Evolutionary conservation across 2,797 vertebrate species (phyloP).

Genomic region (Adelosebastes latens): DNA sequence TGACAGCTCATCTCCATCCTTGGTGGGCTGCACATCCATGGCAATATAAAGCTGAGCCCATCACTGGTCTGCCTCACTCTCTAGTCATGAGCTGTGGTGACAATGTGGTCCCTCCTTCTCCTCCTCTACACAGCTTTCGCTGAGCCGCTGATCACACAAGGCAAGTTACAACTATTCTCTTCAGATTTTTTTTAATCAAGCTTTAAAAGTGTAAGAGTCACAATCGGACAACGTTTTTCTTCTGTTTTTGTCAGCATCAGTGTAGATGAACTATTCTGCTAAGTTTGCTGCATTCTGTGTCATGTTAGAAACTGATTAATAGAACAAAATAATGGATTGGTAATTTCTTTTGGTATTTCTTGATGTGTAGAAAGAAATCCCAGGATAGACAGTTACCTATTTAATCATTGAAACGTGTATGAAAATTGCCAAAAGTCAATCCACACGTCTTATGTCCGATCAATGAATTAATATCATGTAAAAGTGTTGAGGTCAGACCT

Average conservation of each 20-base stretch:
- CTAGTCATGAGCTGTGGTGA: conserved; percentile 22
- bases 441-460: background rate
- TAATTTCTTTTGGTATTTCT: background rate
- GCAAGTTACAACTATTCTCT: conserved; percentile 24
- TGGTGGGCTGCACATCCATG: background rate
- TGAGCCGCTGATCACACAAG: background rate
- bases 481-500: background rate
- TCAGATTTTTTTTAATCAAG: background rate
- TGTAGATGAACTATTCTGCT: background rate
- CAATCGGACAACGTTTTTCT: background rate
- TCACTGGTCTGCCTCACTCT: conserved; percentile 15
- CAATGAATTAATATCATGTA: background rate
- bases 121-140: conserved; percentile 19
- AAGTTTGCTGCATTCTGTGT: background rate
- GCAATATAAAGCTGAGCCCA: conserved; percentile 44
- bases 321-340: background rate
- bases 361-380: background rate
- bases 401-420: background rate
- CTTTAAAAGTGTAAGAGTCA: background rate
- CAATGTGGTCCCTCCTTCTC: conserved; percentile 50
- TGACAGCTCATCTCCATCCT: background rate
- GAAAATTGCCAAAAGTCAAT: background rate
- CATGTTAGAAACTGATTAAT: background rate
- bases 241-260: background rate
- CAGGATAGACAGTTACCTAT: background rate